Percentiles rank a stretch among this genome's conserved stretches.
phyloP scores from a whole-genome alignment of 2,113 vertebrate genomes.

The Callithrix jacchus region DNA sequence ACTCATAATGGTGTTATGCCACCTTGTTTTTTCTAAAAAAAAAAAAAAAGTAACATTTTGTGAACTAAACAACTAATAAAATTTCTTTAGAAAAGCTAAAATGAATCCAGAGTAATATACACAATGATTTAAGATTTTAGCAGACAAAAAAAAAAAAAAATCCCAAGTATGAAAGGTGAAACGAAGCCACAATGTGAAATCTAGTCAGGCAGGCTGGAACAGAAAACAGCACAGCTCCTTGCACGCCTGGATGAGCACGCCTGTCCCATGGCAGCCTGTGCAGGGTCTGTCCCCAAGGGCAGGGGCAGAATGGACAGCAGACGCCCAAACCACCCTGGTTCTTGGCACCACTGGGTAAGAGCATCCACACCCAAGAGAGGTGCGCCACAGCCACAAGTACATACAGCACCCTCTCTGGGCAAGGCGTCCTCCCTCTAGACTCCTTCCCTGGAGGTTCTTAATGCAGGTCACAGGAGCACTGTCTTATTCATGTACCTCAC shows the following conservation, averaged over 20 bases:
- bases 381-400: not conserved
- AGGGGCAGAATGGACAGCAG: not conserved
- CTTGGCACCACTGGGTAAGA: not conserved
- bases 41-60: not conserved
- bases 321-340: not conserved
- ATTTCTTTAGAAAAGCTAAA: not conserved
- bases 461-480: not conserved
- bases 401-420: not conserved
- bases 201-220: not conserved
- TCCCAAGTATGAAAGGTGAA: not conserved
- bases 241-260: not conserved
- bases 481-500: not conserved
- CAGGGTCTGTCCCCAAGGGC: not conserved
- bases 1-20: not conserved
- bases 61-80: not conserved
- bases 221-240: not conserved
- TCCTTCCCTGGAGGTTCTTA: no score
- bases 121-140: not conserved
- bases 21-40: not conserved
- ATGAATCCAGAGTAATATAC: not conserved
- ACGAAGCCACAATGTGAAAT: not conserved
- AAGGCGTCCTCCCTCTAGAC: not conserved
- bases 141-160: constrained; percentile 20
- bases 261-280: not conserved
- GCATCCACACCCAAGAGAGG: not conserved